Conservation (phyloP, 2,888 invertebrate species). For the Pachydiplax longipennis region DNA sequence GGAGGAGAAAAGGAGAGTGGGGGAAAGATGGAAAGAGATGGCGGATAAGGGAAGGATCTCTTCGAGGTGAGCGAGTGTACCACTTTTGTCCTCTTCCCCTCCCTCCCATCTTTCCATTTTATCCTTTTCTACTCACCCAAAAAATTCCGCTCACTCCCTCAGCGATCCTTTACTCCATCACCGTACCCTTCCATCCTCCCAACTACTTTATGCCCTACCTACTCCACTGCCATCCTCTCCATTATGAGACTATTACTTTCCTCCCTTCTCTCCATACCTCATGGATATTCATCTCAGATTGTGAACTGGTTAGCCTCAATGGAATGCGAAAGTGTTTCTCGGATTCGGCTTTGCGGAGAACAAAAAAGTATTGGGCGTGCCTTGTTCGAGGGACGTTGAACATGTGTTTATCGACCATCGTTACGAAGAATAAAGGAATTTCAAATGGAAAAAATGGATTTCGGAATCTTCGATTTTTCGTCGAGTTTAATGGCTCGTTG, state of each 20-base stretch:
- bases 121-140: neutral
- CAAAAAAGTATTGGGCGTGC: constrained; percentile 1
- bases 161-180: neutral
- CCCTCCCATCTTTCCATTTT: neutral
- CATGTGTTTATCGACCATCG: neutral
- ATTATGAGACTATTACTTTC: neutral
- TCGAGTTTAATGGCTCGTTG: neutral
- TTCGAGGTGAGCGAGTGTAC: constrained; percentile 37
- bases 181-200: neutral
- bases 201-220: neutral
- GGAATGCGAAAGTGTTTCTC: constrained; percentile 16
- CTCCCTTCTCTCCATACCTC: neutral
- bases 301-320: neutral
- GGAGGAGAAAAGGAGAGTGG: neutral
- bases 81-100: neutral
- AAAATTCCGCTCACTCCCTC: neutral
- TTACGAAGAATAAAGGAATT: neutral
- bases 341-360: neutral
- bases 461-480: neutral
- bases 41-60: constrained; percentile 16
- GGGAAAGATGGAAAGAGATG: neutral
- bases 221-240: neutral
- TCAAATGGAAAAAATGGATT: neutral
- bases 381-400: neutral
- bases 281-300: neutral